A percentile compares a stretch with the other conserved stretches of the same genome.
Conservation (phyloP, 2,113 vertebrate species). For the Alces alces region DNA sequence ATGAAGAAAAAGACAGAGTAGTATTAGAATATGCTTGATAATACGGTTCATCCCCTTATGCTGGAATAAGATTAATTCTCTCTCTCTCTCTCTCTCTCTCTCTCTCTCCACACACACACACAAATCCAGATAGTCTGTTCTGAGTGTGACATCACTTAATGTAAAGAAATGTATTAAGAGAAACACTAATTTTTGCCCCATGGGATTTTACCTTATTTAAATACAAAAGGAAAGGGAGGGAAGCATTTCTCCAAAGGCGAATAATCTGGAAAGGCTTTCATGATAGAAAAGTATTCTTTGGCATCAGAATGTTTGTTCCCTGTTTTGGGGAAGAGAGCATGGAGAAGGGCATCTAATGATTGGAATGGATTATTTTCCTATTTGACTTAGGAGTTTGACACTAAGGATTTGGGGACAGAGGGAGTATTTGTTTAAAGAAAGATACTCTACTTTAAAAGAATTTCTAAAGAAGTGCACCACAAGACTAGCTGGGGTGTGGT, state of each 20-base stretch:
- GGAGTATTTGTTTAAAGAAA: neutral
- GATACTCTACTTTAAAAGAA: neutral
- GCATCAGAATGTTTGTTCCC: neutral
- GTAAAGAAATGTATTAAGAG: neutral
- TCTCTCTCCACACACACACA: neutral
- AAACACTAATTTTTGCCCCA: neutral
- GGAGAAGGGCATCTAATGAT: neutral
- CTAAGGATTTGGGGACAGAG: neutral
- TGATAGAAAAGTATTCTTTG: neutral
- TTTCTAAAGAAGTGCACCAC: neutral
- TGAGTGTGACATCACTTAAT: neutral
- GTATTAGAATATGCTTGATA: neutral
- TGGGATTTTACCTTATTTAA: constrained; percentile 25
- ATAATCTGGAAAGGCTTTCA: neutral
- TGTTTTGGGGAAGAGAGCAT: neutral
- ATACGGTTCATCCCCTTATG: neutral
- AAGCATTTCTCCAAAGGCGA: neutral
- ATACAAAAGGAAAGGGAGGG: neutral
- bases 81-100: neutral
- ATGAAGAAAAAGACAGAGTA: neutral
- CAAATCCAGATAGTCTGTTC: neutral
- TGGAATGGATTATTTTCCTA: neutral
- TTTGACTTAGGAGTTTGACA: neutral
- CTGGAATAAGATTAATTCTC: neutral
- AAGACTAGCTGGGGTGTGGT: neutral